Evolutionary conservation across 1,140 invertebrate genomes (phyloP).

Genomic region (Micrasema longulum): DNA sequence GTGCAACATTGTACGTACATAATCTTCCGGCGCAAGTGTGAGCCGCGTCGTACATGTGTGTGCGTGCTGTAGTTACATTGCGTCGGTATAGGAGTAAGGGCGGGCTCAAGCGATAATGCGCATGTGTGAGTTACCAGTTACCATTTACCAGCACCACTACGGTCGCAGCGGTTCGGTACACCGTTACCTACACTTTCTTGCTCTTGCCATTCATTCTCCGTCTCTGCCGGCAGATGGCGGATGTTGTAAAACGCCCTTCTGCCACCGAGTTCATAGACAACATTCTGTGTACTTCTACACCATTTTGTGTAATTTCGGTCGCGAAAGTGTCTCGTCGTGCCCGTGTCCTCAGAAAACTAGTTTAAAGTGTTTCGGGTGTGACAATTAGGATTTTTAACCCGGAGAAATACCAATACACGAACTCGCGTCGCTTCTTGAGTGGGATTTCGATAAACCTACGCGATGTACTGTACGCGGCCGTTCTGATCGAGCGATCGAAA

Average conservation of each 20-base stretch:
- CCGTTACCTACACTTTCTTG: conserved; percentile 45
- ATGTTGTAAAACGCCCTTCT: conserved; percentile 40
- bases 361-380: conserved; percentile 16
- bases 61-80: neutral
- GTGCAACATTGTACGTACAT: neutral
- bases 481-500: conserved; percentile 39
- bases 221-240: conserved; percentile 45
- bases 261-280: conserved; percentile 42
- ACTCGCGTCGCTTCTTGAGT: conserved; percentile 24
- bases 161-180: conserved; percentile 13
- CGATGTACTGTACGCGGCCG: conserved; percentile 36
- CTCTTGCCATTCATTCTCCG: conserved; percentile 41
- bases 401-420: conserved; percentile 12
- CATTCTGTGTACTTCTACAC: conserved; percentile 29
- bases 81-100: neutral
- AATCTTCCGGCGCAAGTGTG: neutral
- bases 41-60: neutral
- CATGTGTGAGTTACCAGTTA: conserved; percentile 22
- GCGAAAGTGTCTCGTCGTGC: conserved; percentile 27
- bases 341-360: conserved; percentile 13
- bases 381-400: neutral
- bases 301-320: conserved; percentile 46
- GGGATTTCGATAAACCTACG: conserved; percentile 36
- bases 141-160: no score
- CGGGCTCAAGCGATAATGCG: conserved; percentile 1